phyloP scores from a whole-genome alignment of 92 coral and sea anemone genomes.

The Palythoa grandis region DNA sequence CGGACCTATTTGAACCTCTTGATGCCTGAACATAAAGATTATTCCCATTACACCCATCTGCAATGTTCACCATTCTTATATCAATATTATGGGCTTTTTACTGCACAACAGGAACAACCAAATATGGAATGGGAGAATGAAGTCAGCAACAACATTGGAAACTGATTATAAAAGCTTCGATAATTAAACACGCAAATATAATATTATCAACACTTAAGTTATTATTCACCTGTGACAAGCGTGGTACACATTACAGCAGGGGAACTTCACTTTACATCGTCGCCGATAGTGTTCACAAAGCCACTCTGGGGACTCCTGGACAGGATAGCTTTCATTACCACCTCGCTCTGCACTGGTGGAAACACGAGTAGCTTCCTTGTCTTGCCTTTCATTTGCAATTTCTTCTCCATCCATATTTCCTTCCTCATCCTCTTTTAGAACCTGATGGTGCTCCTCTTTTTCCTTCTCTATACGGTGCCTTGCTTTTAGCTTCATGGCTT shows the following conservation, averaged over 20 bases:
- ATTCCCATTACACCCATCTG: too few relatives aligned
- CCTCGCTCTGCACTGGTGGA: neutral
- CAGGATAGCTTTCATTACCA: constrained; percentile 5
- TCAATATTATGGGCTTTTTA: too few relatives aligned
- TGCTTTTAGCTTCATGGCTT: neutral
- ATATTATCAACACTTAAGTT: neutral
- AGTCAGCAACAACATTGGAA: neutral
- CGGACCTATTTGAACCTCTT: too few relatives aligned
- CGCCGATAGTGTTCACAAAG: constrained; percentile 36
- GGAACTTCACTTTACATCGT: constrained; percentile 27
- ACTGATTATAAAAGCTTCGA: too few relatives aligned
- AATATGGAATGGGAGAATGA: neutral
- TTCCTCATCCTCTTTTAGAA: neutral
- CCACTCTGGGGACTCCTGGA: constrained; percentile 42
- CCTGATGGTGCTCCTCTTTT: neutral
- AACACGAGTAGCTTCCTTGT: neutral
- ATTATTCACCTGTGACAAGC: constrained; percentile 24
- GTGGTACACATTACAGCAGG: constrained; percentile 23
- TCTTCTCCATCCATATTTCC: neutral
- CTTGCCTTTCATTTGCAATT: neutral
- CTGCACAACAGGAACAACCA: neutral
- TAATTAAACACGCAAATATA: neutral
- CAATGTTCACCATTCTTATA: too few relatives aligned
- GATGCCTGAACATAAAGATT: neutral
- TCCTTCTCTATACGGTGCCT: neutral